These are phyloP conservation scores for Dolomedes plantarius DNA, from an alignment of 2,888 invertebrate species.

Conservation along the genomic window DNA sequence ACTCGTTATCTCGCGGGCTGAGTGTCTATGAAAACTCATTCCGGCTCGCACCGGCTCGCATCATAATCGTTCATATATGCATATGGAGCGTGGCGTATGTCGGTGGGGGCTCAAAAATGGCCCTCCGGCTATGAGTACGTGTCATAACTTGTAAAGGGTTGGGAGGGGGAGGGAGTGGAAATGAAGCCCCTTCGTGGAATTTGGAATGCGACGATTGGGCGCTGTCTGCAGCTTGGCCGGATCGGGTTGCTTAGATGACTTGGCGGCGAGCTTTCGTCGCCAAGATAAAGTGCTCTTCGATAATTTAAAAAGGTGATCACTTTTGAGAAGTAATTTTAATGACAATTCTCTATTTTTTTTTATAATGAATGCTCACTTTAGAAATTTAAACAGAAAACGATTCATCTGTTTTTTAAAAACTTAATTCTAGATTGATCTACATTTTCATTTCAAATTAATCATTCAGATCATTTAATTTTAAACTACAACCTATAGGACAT, in stretches of 20 bases:
- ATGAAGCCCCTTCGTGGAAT: slow-evolving; percentile 31
- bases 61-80: slow-evolving; percentile 66
- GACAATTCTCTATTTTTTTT: no score
- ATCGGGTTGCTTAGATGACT: slow-evolving; percentile 22
- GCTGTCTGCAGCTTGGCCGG: slow-evolving; percentile 46
- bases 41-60: slow-evolving; percentile 27
- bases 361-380: no score
- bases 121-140: slow-evolving; percentile 44
- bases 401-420: no score
- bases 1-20: slow-evolving; percentile 44
- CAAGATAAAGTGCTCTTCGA: no score
- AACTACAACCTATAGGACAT: no score
- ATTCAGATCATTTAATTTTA: no score
- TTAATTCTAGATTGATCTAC: no score
- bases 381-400: no score
- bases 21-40: slow-evolving; percentile 47
- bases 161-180: slow-evolving; percentile 11
- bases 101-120: slow-evolving; percentile 35
- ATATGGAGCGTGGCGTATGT: slow-evolving; percentile 40
- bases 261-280: slow-evolving; percentile 31
- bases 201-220: slow-evolving; percentile 57
- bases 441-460: no score
- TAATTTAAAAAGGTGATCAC: no score
- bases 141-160: slow-evolving; percentile 52
- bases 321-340: no score